phyloP scores from a whole-genome alignment of 2,888 invertebrate species.

The Priapulus caudatus region DNA sequence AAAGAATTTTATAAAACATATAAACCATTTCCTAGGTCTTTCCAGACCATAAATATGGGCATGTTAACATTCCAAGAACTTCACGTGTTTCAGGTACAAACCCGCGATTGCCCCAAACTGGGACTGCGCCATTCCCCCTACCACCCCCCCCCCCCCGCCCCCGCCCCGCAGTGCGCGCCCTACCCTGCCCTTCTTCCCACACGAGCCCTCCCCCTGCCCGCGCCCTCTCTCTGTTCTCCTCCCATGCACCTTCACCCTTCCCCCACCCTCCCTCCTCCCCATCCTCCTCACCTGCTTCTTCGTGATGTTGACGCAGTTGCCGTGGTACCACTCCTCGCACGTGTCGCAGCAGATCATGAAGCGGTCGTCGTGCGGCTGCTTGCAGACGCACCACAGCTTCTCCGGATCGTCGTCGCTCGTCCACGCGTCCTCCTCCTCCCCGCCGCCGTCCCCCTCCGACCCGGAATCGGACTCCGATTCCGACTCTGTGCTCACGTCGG shows the following conservation, averaged over 20 bases:
- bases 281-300: slow-evolving; percentile 7
- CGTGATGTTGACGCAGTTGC: slow-evolving; percentile 88
- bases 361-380: slow-evolving; percentile 76
- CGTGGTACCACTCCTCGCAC: slow-evolving; percentile 95
- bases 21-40: too few relatives aligned
- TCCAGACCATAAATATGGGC: too few relatives aligned
- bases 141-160: too few relatives aligned
- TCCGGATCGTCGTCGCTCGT: slow-evolving; percentile 71
- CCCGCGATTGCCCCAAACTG: too few relatives aligned
- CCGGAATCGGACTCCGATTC: background rate
- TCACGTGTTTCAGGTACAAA: too few relatives aligned
- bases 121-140: background rate
- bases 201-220: too few relatives aligned
- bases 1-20: too few relatives aligned
- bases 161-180: too few relatives aligned
- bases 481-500: background rate
- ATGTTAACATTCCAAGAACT: too few relatives aligned
- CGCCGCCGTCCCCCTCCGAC: too few relatives aligned
- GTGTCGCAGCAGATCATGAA: slow-evolving; percentile 96
- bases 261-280: slow-evolving; percentile 64
- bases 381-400: slow-evolving; percentile 87
- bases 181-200: too few relatives aligned
- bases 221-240: slow-evolving; percentile 40
- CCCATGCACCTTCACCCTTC: slow-evolving; percentile 67
- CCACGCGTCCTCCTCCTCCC: too few relatives aligned